Conservation (phyloP, 53 echinoderm and acorn worm genomes). For the Astropecten irregularis region DNA sequence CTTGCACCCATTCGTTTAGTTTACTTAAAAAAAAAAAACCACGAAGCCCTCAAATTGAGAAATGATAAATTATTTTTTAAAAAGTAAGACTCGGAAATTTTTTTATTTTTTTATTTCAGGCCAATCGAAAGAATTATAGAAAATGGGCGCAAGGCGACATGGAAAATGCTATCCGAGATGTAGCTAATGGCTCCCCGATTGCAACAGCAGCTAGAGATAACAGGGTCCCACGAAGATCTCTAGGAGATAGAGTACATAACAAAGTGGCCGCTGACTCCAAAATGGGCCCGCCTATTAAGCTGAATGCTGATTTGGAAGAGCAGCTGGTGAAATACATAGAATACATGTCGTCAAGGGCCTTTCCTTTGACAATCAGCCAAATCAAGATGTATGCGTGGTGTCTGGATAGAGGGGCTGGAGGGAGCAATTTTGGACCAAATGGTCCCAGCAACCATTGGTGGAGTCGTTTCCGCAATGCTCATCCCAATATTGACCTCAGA, state of each 20-base stretch:
- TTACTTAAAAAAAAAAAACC: no score
- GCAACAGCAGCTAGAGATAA: conserved; percentile 34
- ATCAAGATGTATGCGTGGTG: conserved; percentile 31
- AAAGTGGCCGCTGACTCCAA: conserved; percentile 16
- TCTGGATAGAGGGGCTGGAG: conserved; percentile 1
- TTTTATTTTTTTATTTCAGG: no score
- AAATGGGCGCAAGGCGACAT: no score
- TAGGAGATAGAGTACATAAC: conserved; percentile 36
- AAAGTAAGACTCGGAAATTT: no score
- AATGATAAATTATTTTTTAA: no score
- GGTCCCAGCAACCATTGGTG: conserved; percentile 67
- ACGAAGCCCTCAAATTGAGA: no score
- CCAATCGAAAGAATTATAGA: no score
- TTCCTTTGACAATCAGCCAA: conserved; percentile 29
- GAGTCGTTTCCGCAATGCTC: conserved; percentile 7
- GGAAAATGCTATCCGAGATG: no score
- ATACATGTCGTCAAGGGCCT: conserved; percentile 19
- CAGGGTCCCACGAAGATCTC: conserved; percentile 29
- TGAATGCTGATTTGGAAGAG: not conserved
- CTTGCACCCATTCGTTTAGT: no score
- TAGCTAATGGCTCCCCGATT: not conserved
- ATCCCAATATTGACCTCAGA: not conserved
- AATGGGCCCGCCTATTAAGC: conserved; percentile 19
- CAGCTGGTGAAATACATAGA: conserved; percentile 16
- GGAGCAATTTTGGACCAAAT: conserved; percentile 30